A percentile compares a stretch with the other conserved stretches of the same genome.
These are phyloP conservation scores for Anarhynchus alexandrinus DNA, from an alignment of 2,113 vertebrate species.

Conservation along the genomic window DNA sequence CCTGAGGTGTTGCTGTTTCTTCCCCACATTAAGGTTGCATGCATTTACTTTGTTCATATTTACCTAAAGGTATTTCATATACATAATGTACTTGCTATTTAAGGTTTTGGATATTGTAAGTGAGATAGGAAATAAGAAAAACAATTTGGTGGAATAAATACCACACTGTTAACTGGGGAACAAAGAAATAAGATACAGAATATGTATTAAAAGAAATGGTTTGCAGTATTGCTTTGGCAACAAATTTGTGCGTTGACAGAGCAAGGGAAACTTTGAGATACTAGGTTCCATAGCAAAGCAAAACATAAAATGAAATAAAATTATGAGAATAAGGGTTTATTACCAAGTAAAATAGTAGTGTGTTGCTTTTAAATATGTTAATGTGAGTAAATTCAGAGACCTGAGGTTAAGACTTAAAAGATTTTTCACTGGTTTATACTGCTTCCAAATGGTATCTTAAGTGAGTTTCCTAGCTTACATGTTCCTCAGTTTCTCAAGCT, in stretches of 20 bases:
- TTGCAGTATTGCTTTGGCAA: neutral
- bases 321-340: neutral
- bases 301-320: neutral
- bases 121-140: neutral
- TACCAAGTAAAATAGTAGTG: neutral
- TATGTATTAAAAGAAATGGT: neutral
- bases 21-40: neutral
- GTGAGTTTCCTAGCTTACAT: neutral
- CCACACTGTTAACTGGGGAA: neutral
- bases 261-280: neutral
- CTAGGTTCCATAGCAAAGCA: neutral
- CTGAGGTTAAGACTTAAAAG: neutral
- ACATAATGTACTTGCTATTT: neutral
- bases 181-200: neutral
- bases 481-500: neutral
- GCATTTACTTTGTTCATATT: neutral
- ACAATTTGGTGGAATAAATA: neutral
- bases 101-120: neutral
- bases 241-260: neutral
- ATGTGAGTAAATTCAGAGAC: neutral
- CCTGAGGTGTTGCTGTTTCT: slow-evolving; percentile 6
- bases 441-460: neutral
- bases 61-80: neutral
- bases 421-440: neutral
- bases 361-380: neutral